Conservation (phyloP, 2,797 vertebrate genomes). For the Pelodytes ibericus region DNA sequence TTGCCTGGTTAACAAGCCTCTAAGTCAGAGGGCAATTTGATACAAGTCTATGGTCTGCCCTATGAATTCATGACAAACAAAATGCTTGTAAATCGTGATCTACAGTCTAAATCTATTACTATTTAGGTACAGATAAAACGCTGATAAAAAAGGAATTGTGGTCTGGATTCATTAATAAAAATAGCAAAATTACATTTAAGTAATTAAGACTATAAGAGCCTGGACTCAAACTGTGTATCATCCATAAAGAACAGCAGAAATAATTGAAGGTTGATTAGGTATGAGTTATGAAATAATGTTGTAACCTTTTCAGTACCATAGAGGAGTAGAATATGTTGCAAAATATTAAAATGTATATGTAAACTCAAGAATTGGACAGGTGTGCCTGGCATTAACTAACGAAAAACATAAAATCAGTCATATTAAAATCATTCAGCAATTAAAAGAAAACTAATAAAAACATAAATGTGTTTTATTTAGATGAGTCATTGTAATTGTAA, state of each 20-base stretch:
- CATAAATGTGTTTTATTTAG: too few species aligned
- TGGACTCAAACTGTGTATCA: slow-evolving; percentile 10
- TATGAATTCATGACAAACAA: slow-evolving; percentile 25
- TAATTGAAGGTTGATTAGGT: slow-evolving; percentile 1
- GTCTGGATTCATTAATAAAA: slow-evolving; percentile 26
- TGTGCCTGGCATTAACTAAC: too few species aligned
- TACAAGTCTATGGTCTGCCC: slow-evolving; percentile 22
- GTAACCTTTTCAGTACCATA: not conserved
- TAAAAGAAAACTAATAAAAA: too few species aligned
- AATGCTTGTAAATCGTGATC: slow-evolving; percentile 13
- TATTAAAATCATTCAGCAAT: too few species aligned
- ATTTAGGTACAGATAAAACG: slow-evolving; percentile 10
- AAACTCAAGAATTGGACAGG: too few species aligned
- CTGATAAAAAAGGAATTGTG: slow-evolving; percentile 32
- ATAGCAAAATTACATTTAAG: slow-evolving; percentile 22
- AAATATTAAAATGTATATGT: too few species aligned
- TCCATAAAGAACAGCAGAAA: not conserved
- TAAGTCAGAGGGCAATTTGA: slow-evolving; percentile 28
- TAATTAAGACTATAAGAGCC: slow-evolving; percentile 1
- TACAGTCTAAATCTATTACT: slow-evolving; percentile 19
- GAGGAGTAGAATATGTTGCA: not conserved
- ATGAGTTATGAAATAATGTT: not conserved
- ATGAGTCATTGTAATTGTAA: too few species aligned
- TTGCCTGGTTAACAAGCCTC: slow-evolving; percentile 37
- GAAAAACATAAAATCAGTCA: too few species aligned